phyloP scores from a whole-genome alignment of 2,888 invertebrate species.

The Leptinotarsa juncta region DNA sequence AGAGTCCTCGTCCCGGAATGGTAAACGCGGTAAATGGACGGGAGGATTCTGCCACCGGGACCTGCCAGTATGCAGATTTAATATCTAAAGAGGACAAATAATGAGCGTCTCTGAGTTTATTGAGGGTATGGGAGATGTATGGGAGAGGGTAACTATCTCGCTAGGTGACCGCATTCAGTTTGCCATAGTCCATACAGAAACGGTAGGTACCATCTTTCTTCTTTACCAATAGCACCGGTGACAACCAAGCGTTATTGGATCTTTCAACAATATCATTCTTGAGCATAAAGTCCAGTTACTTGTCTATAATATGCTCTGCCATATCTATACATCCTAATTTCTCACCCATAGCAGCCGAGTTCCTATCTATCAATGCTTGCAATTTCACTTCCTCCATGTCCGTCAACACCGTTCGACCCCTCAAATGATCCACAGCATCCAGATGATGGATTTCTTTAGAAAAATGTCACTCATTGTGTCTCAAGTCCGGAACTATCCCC shows the following conservation, averaged over 20 bases:
- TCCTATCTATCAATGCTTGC: conserved; percentile 10
- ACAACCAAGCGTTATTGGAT: conserved; percentile 9
- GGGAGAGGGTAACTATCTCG: no score
- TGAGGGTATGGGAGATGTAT: no score
- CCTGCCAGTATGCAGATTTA: no score
- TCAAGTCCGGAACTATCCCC: no score
- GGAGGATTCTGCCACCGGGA: background rate
- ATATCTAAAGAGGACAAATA: no score
- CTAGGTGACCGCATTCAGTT: no score
- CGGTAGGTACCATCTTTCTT: background rate
- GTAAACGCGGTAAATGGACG: conserved; percentile 14
- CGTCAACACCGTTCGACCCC: conserved; percentile 15
- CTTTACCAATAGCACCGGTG: background rate
- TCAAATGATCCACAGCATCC: conserved; percentile 13
- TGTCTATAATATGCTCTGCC: conserved; percentile 7
- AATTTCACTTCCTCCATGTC: background rate
- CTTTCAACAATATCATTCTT: conserved; percentile 5
- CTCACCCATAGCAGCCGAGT: conserved; percentile 2
- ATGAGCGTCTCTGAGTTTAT: no score
- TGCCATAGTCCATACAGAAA: no score
- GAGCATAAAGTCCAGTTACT: background rate
- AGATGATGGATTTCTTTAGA: background rate
- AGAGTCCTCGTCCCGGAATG: background rate
- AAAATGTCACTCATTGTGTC: background rate
- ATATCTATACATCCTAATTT: conserved; percentile 1